A percentile compares a stretch with the other conserved stretches of the same genome.
phyloP scores from a whole-genome alignment of 1,140 invertebrate species.

The Cryptotermes secundus region DNA sequence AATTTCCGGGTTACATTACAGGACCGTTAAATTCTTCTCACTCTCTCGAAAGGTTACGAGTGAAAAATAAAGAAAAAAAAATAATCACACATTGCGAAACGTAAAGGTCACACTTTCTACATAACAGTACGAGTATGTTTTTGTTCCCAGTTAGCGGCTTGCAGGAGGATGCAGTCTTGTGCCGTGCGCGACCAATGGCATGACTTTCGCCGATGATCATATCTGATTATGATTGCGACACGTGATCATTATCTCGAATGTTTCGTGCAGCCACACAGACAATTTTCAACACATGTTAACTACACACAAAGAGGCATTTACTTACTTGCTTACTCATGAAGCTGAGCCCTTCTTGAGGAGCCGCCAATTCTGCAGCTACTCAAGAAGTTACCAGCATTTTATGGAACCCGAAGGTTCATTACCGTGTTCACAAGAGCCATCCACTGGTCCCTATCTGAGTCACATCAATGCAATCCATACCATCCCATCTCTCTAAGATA shows the following conservation, averaged over 20 bases:
- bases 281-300: background rate
- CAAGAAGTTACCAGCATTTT: no score
- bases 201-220: background rate
- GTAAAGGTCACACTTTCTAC: background rate
- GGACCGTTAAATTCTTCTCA: background rate
- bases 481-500: no score
- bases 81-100: background rate
- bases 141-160: background rate
- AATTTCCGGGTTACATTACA: background rate
- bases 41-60: no score
- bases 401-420: no score
- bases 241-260: background rate
- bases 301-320: no score
- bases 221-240: background rate
- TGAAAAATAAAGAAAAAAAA: background rate
- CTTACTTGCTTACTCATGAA: no score
- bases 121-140: no score
- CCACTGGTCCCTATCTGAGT: no score
- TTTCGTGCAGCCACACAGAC: background rate
- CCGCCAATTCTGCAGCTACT: no score
- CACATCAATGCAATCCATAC: no score
- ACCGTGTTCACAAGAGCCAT: no score
- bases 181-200: background rate
- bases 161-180: background rate
- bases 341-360: no score